Evolutionary conservation across 2,113 vertebrate genomes (phyloP).

Genomic region (Aplodontia rufa): DNA sequence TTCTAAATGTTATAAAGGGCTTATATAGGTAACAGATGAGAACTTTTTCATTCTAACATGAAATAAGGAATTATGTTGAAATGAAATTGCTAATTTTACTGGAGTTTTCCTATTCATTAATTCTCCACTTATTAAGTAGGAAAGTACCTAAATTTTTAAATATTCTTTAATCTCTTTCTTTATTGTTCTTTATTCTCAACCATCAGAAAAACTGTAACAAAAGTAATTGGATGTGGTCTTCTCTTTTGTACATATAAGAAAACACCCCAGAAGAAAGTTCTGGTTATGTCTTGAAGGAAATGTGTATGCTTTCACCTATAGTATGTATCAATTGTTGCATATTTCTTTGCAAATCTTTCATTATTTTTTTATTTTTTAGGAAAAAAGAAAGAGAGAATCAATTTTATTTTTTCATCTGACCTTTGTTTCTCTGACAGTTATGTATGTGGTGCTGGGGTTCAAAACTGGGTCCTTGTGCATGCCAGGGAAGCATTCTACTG

Average conservation of each 20-base stretch:
- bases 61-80: constrained; percentile 27
- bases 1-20: constrained; percentile 62
- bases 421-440: too few relatives aligned
- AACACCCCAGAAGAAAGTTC: background rate
- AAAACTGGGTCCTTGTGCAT: too few relatives aligned
- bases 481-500: too few relatives aligned
- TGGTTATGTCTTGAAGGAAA: background rate
- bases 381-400: too few relatives aligned
- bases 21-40: constrained; percentile 24
- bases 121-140: constrained; percentile 14
- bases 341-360: background rate
- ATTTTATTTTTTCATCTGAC: too few relatives aligned
- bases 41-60: constrained; percentile 35
- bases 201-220: background rate
- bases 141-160: background rate
- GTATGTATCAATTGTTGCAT: background rate
- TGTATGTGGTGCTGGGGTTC: too few relatives aligned
- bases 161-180: background rate
- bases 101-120: constrained; percentile 16
- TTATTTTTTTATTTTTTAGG: too few relatives aligned
- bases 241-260: background rate
- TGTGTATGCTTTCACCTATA: background rate
- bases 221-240: background rate
- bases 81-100: background rate
- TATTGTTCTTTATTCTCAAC: background rate